Evolutionary conservation across 2,797 vertebrate species (phyloP), one percentile per base, ranked within the genome.

Genomic region (Sciurus carolinensis): DNA sequence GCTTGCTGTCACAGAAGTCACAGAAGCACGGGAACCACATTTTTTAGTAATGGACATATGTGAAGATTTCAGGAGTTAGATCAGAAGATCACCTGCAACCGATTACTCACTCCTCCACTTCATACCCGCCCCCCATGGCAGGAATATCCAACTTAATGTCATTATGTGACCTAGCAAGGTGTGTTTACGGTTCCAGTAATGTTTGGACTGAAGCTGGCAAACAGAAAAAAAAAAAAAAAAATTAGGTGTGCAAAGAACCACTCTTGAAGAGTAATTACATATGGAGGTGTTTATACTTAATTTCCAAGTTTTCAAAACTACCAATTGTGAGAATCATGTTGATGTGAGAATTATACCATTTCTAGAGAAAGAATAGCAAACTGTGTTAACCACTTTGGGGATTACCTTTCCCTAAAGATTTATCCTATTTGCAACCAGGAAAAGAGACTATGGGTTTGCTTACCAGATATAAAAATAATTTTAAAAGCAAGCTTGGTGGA

Each of bases 391-490:
- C 81, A 88, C 73, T 33, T 77, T 47, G 86, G 73, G 73, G 36
- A 86, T n/a, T 73, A 79, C 39, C 81, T 71, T 90, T 80, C 96
- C 91, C 93, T 85, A 59, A 91, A 94, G 94, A 97, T 94, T 92
- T 79, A 82, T 86, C 92, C 81, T 83, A 80, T 95, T 93, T 95
- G 91, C 81, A 96, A 90, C 64, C 64, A 83, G 91, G 80, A 89
- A 77, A 86, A 76, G 87, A 98, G 89, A 96, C 71, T 93, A 93
- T 64, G 71, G 64, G 69, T 87, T 97, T 97, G 95, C 96, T 98
- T 97, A 97, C 82, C 84, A 96, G 77, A 94, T 64, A 94, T 30
- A 86, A 97, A 96, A 97, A 96, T 94, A 72, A 97, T 97, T 96
- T 82, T 62, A 90, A 95, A 81, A 92, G 81, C 79, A 44, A 79